Base-by-base conservation (phyloP, 1,140 invertebrate genomes). In the Popillia japonica region DNA sequence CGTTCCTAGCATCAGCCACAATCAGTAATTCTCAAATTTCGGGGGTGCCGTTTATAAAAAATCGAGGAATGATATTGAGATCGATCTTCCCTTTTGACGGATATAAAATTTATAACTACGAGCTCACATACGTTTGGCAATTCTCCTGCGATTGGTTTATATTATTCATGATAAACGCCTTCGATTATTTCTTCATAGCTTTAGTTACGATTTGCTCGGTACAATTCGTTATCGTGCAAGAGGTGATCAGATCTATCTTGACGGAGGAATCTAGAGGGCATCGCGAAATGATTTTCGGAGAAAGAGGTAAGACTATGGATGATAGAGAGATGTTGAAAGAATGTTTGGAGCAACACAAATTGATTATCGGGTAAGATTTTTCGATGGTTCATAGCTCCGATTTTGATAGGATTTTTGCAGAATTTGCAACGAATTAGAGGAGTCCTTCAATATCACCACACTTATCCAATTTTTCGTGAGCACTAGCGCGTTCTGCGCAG, bases 281-380 rank as follows among this genome's bases (percentile, higher is more conserved):
- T 11, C 17, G 75, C 7, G 17, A 11, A 14, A 14, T 48, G 22
- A 76, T 76, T 10, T 76, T 76, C 27, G 75, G 75, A 6, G 44
- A 48, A 55, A 42, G 48, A 74, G 34, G 72, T 14, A 34, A 42
- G 17, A 42, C 7, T 4, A 55, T 76, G 40, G 20, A 11, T 14
- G 75, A 76, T 76, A 48, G 17, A 23, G 75, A 76, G 48, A 34
- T 76, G 44, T 9, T 76, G 3, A 17, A 55, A 17, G 41, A 76
- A 76, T 76, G 75, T 55, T 55, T 76, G 75, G 75, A 76, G 27
- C 75, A 76, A 22, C 75, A 76, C 23, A 44, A 76, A 76, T 48
- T 55, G 44, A 10, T 76, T 8, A 48, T 76, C 2, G 44, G 41
- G 75, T 76, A 22, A 27, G 22, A 22, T 23, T 23, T 34, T 20